Conservation (phyloP, 2,888 invertebrate genomes). For the Himalopsyche anomala region DNA sequence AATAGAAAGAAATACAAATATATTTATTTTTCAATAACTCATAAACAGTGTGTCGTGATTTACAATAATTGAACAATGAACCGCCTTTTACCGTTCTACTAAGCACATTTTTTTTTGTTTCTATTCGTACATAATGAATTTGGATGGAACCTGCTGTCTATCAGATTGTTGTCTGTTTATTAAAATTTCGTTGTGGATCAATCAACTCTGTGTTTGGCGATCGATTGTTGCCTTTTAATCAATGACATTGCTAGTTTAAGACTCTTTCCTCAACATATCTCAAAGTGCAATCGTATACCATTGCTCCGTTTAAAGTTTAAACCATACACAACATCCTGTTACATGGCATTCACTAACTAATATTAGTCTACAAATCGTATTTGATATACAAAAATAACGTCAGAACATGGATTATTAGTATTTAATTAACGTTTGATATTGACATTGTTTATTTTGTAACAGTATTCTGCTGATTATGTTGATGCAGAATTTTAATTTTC, state of each 20-base stretch:
- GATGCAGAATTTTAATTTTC: no score
- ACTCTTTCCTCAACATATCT: conserved; percentile 41
- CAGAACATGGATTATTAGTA: no score
- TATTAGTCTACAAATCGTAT: no score
- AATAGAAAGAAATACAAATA: background rate
- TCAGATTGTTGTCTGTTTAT: conserved; percentile 37
- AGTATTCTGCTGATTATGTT: no score
- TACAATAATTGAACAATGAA: conserved; percentile 45
- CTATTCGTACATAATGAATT: conserved; percentile 36
- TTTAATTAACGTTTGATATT: no score
- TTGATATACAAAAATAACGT: no score
- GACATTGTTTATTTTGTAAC: no score
- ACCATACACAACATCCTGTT: background rate
- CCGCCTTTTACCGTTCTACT: conserved; percentile 42
- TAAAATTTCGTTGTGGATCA: conserved; percentile 38
- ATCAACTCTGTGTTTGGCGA: conserved; percentile 44
- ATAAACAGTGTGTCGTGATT: conserved; percentile 44
- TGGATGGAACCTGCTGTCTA: conserved; percentile 22
- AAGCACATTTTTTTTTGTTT: conserved; percentile 23
- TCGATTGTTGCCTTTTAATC: conserved; percentile 37
- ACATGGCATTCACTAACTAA: background rate
- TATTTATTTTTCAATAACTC: conserved; percentile 18
- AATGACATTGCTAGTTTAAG: conserved; percentile 41
- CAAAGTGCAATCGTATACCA: conserved; percentile 11
- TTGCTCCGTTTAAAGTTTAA: background rate